Percentiles rank a stretch among this genome's conserved stretches.
Conservation (phyloP, 2,888 invertebrate species). For the Caenorhabditis afra region DNA sequence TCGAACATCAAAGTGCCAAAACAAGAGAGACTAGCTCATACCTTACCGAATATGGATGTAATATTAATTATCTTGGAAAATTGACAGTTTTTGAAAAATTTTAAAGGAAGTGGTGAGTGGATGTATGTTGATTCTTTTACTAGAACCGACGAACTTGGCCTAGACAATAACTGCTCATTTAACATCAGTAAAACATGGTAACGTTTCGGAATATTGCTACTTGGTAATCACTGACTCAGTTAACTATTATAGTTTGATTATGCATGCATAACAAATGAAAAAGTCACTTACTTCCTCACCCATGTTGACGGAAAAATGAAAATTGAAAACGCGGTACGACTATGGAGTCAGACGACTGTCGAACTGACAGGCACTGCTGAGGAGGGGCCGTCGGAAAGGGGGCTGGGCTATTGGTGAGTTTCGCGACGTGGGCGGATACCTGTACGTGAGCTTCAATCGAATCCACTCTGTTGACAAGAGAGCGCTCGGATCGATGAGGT, state of each 20-base stretch:
- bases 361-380: conserved; percentile 55
- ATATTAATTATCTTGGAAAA: too few relatives aligned
- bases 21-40: too few relatives aligned
- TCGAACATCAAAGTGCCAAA: neutral
- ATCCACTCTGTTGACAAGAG: conserved; percentile 23
- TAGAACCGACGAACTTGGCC: too few relatives aligned
- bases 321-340: conserved; percentile 59
- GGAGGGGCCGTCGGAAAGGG: conserved; percentile 40
- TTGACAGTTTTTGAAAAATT: too few relatives aligned
- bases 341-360: conserved; percentile 62
- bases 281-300: conserved; percentile 59
- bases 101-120: too few relatives aligned
- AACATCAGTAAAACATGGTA: too few relatives aligned
- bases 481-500: conserved; percentile 31
- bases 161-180: too few relatives aligned
- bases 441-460: conserved; percentile 50
- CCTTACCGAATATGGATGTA: too few relatives aligned
- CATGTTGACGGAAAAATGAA: conserved; percentile 58
- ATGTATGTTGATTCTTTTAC: too few relatives aligned
- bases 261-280: neutral
- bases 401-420: conserved; percentile 46
- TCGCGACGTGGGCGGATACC: conserved; percentile 57
- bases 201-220: too few relatives aligned
- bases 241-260: too few relatives aligned
- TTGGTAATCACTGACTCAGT: neutral